Percentiles rank a stretch among this genome's conserved stretches.
These are phyloP conservation scores for Dendrocincla fuliginosa DNA, from an alignment of 2,797 vertebrate genomes.

Conservation along the genomic window DNA sequence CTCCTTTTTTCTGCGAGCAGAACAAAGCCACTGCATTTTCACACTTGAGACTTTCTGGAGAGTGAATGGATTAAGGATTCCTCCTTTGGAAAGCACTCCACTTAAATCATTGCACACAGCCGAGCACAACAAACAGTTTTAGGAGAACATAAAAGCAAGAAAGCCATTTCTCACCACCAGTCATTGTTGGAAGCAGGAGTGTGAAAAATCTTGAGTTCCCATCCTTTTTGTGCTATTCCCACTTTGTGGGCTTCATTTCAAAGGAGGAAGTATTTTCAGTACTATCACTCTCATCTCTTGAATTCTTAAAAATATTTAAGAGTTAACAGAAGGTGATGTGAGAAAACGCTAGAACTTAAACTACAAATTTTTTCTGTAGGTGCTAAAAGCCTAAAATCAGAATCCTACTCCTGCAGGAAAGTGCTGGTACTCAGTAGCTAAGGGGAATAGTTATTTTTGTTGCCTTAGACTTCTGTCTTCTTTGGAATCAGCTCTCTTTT, in stretches of 20 bases:
- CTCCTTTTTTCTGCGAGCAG: not conserved
- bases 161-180: not conserved
- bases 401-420: not conserved
- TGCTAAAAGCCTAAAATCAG: constrained; percentile 58
- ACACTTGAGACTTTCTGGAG: not conserved
- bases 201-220: constrained; percentile 22
- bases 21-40: not conserved
- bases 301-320: constrained; percentile 45
- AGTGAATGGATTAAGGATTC: not conserved
- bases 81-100: not conserved
- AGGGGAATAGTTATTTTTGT: not conserved
- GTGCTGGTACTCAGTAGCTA: not conserved
- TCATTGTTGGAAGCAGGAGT: not conserved
- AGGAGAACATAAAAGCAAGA: not conserved
- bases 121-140: not conserved
- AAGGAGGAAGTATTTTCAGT: constrained; percentile 17
- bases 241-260: not conserved
- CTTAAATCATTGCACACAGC: not conserved
- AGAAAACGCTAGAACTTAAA: constrained; percentile 25
- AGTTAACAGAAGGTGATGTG: constrained; percentile 47
- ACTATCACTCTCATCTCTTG: not conserved
- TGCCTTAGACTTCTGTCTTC: not conserved
- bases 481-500: not conserved
- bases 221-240: not conserved
- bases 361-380: not conserved